These are phyloP conservation scores for Neopipo cinnamomea DNA, from an alignment of 2,113 vertebrate genomes.

Conservation along the genomic window DNA sequence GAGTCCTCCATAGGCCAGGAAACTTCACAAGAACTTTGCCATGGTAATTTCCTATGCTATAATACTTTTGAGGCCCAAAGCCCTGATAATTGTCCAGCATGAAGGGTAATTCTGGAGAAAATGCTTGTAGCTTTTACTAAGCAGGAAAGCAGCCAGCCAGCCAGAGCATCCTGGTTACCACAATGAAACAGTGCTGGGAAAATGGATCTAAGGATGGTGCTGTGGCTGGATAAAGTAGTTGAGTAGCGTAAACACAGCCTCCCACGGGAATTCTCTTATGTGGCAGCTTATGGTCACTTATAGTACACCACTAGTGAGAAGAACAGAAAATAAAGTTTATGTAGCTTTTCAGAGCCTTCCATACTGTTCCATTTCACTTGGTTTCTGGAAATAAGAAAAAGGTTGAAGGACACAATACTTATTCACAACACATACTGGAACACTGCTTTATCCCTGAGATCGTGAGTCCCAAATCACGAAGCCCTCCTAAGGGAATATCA, in stretches of 20 bases:
- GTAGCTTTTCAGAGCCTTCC: background rate
- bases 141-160: background rate
- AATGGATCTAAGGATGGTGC: background rate
- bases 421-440: background rate
- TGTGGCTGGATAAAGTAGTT: background rate
- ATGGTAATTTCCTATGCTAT: background rate
- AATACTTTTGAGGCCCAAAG: conserved; percentile 1
- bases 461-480: rapidly evolving
- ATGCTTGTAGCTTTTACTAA: background rate
- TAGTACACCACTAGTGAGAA: background rate
- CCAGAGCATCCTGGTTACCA: background rate
- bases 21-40: conserved; percentile 11
- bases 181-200: background rate
- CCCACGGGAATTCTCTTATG: background rate
- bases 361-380: background rate
- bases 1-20: conserved; percentile 21
- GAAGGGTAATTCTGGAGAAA: conserved; percentile 7
- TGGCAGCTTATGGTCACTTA: background rate
- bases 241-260: background rate
- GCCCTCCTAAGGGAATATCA: background rate
- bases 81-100: background rate
- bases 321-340: background rate
- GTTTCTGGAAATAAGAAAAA: background rate
- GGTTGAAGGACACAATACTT: background rate
- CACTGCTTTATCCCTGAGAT: background rate